Evolutionary conservation across 2,113 vertebrate species (phyloP), one percentile per base, ranked within the genome.

Genomic region (Pseudopodoces humilis): DNA sequence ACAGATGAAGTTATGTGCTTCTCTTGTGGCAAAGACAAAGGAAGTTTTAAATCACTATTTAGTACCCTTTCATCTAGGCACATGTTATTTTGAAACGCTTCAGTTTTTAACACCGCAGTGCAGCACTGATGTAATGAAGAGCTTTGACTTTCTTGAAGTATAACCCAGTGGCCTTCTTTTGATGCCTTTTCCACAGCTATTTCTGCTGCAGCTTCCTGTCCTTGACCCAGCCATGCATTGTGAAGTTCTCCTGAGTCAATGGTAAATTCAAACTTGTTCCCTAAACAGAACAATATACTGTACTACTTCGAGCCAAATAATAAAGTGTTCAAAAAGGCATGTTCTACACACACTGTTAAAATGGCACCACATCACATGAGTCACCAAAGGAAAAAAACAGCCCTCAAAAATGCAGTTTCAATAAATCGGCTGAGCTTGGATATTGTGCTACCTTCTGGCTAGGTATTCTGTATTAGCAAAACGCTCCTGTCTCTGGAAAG

Each of bases 101-200:
- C 95, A 62, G 92, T 96, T 97, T 98, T 97, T 95, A 94, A 83
- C 90, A 86, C 92, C 49, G 90, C 94, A 96, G 37, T 92, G 95
- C 92, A 92, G 95, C 78, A 64, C 97, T 96, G 96, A 94, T 97
- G 96, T 94, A 97, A 97, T 64, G 83, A 97, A 97, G 95, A 95
- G 92, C 91, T 95, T 92, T 83, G 82, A 83, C 94, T 97, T 97
- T 98, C 98, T 98, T 99, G 98, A 97, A 99, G 95, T 95, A 98
- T 98, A 97, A 99, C 98, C 98, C 98, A 98, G 94, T 99, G 98
- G 82, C 98, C 99, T 97, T 98, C 98, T 98, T 98, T 98, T 94
- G 99, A 98, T 96, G 98, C 97, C 79, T 98, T 98, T 97, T 98
- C 97, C 97, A 98, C 96, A 75, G 98, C 98, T 91, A 97, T 97